Conservation (phyloP, 1,140 invertebrate genomes). For the Meteorus sp. region DNA sequence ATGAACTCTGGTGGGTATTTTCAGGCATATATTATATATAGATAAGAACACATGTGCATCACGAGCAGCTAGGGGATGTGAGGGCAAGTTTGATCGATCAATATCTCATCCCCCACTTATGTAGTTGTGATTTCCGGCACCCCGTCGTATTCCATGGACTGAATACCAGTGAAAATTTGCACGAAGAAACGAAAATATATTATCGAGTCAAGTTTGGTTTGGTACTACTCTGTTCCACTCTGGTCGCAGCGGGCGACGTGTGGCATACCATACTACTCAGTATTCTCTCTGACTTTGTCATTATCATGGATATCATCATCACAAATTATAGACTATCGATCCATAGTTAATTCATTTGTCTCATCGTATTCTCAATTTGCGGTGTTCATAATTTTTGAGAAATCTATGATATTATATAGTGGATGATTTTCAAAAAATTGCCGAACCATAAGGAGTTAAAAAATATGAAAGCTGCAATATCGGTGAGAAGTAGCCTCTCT, state of each 20-base stretch:
- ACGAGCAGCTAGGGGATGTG: conserved; percentile 27
- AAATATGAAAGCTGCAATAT: conserved; percentile 18
- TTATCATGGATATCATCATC: too few relatives aligned
- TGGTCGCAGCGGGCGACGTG: too few relatives aligned
- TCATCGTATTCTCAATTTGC: too few relatives aligned
- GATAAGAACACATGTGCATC: not conserved
- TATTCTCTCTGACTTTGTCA: too few relatives aligned
- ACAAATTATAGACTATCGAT: too few relatives aligned
- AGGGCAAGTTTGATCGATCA: conserved; percentile 39
- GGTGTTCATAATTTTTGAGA: conserved; percentile 5
- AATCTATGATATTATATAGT: not conserved
- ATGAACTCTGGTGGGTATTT: not conserved
- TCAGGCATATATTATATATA: not conserved
- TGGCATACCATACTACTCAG: too few relatives aligned
- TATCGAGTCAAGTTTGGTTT: not conserved
- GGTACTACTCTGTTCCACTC: too few relatives aligned
- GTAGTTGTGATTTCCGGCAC: conserved; percentile 18
- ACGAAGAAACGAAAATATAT: not conserved
- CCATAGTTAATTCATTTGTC: too few relatives aligned
- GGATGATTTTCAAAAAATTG: not conserved
- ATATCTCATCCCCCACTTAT: conserved; percentile 41
- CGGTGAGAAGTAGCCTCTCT: conserved; percentile 10
- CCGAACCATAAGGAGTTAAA: not conserved
- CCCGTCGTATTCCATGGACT: conserved; percentile 2
- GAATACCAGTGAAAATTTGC: not conserved